Base-by-base conservation (phyloP, 2,797 vertebrate genomes). In the Sebastes aleutianus region DNA sequence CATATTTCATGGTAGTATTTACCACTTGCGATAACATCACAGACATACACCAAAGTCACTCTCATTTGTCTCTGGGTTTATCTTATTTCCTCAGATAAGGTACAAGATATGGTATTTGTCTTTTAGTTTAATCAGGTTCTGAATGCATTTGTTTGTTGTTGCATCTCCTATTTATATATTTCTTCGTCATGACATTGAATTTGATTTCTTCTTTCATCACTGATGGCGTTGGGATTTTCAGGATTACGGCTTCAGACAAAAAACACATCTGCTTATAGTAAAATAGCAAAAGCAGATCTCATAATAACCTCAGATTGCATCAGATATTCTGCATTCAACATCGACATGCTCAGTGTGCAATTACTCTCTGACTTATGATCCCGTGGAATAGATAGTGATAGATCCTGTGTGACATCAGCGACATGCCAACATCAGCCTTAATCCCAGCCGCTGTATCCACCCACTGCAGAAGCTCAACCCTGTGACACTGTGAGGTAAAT, bases 321-420 rank as follows among this genome's bases (percentile, higher is more conserved):
- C 97, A 96, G 93, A 95, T 93, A 88, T 95, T 94, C 59, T 64
- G 69, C 39, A 96, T 96, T 94, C 93, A 95, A 94, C 93, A 93
- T 92, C 81, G 93, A 88, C 53, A 31, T 29, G 34, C 29, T 76
- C 70, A 43, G 58, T 65, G 74, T 81, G 84, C 87, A 90, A 85
- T 88, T 89, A 91, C 54, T 75, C 36, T 63, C 53, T 64, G 31
- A 74, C 12, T 11, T 34, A 61, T 2, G 29, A 81, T 70, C 70
- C 69, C 54, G 62, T 82, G 32, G 27, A 39, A 29, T 59, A 76
- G 64, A 81, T 70, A 61, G 34, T 62, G 73, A 81, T 56, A 72
- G 62, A 79, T 77, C 47, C 27, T 11, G 26, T 83, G 22, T 53
- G 65, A 78, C 39, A 64, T 14, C 29, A 76, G 43, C 63, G 29